Evolutionary conservation across 2,113 vertebrate genomes (phyloP).

Genomic region (Callipepla californica): DNA sequence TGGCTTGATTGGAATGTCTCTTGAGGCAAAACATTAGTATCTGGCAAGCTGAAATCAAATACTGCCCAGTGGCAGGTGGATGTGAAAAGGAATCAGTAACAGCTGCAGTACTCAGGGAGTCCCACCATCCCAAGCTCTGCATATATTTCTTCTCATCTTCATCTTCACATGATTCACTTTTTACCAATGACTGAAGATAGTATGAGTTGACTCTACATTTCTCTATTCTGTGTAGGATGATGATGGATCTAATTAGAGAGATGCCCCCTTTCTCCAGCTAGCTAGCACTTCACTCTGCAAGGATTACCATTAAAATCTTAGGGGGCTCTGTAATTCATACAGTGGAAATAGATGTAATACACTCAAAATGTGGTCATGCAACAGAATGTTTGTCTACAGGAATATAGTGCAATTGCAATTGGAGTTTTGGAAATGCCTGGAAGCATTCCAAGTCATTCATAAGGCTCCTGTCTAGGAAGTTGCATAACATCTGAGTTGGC

Average conservation of each 20-base stretch:
- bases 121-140: background rate
- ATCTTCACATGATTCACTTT: background rate
- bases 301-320: constrained; percentile 16
- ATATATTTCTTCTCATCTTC: background rate
- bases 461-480: background rate
- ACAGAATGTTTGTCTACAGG: constrained; percentile 13
- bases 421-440: background rate
- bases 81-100: background rate
- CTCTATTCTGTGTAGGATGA: background rate
- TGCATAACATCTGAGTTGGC: background rate
- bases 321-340: constrained; percentile 36
- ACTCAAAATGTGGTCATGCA: background rate
- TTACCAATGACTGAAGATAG: background rate
- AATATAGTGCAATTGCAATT: background rate
- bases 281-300: background rate
- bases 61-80: background rate
- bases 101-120: background rate
- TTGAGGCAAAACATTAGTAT: background rate
- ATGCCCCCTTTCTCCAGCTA: background rate
- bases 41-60: background rate
- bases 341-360: constrained; percentile 3
- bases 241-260: background rate
- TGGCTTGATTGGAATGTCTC: background rate
- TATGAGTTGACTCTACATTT: rapidly evolving
- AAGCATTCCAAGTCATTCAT: background rate